These are phyloP conservation scores for Aviceda subcristata DNA, from an alignment of 2,113 vertebrate genomes.

Conservation along the genomic window DNA sequence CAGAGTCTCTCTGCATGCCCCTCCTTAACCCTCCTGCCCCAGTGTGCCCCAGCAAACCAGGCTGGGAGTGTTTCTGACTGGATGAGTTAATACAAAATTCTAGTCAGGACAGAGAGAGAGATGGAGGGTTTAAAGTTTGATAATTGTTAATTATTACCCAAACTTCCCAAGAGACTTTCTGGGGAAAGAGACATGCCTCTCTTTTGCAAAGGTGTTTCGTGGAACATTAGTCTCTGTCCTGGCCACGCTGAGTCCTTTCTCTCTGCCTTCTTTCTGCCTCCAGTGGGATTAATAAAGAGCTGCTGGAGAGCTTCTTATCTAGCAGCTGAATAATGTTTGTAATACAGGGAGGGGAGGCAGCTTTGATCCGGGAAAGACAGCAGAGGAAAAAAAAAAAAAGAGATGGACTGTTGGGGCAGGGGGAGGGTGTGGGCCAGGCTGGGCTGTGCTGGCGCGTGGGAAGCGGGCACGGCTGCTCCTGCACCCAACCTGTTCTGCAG, in stretches of 20 bases:
- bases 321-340: slow-evolving; percentile 4
- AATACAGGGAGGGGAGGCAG: slow-evolving; percentile 14
- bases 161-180: neutral
- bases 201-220: neutral
- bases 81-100: neutral
- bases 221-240: slow-evolving; percentile 26
- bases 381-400: neutral
- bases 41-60: neutral
- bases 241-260: neutral
- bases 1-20: neutral
- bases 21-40: neutral
- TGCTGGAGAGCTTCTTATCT: slow-evolving; percentile 47
- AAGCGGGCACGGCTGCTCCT: neutral
- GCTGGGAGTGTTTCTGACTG: neutral
- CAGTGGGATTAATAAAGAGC: slow-evolving; percentile 57
- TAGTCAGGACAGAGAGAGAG: neutral
- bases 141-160: slow-evolving; percentile 46
- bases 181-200: neutral
- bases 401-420: neutral
- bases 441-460: neutral
- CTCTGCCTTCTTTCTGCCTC: neutral
- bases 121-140: neutral
- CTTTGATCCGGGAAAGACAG: neutral
- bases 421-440: neutral
- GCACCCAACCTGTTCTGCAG: neutral